Evolutionary conservation across 2,888 invertebrate species (phyloP).

Genomic region (Euzophera pinguis): DNA sequence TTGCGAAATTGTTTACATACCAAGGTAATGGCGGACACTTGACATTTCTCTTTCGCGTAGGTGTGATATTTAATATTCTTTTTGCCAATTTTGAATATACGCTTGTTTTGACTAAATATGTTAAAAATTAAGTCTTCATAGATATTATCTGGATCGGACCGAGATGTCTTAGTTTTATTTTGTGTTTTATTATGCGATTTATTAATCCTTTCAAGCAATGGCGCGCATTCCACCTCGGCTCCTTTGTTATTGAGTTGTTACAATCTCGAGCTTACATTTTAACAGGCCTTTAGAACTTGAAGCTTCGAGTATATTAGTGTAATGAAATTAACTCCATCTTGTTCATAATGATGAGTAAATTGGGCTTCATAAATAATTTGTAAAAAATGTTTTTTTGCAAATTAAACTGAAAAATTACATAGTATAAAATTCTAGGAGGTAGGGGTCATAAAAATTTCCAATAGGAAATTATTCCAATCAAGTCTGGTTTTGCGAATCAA

Average conservation of each 20-base stretch:
- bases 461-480: no score
- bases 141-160: slow-evolving; percentile 47
- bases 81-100: slow-evolving; percentile 49
- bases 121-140: slow-evolving; percentile 40
- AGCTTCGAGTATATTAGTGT: not conserved
- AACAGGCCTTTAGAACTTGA: not conserved
- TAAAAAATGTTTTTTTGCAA: no score
- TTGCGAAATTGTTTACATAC: slow-evolving; percentile 5
- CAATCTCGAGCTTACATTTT: slow-evolving; percentile 9
- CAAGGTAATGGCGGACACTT: slow-evolving; percentile 19
- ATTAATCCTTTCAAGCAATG: slow-evolving; percentile 37
- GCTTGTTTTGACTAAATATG: slow-evolving; percentile 49
- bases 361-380: no score
- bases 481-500: no score
- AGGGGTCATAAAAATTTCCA: no score
- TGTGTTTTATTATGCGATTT: slow-evolving; percentile 56
- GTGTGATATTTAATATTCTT: slow-evolving; percentile 40
- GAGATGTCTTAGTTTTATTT: slow-evolving; percentile 46
- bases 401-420: no score
- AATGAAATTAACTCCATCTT: no score
- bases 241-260: slow-evolving; percentile 49
- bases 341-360: no score
- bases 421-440: no score
- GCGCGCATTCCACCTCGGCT: slow-evolving; percentile 46
- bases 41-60: slow-evolving; percentile 37